Evolutionary conservation across 2,113 vertebrate species (phyloP).

Genomic region (Scalopus aquaticus): DNA sequence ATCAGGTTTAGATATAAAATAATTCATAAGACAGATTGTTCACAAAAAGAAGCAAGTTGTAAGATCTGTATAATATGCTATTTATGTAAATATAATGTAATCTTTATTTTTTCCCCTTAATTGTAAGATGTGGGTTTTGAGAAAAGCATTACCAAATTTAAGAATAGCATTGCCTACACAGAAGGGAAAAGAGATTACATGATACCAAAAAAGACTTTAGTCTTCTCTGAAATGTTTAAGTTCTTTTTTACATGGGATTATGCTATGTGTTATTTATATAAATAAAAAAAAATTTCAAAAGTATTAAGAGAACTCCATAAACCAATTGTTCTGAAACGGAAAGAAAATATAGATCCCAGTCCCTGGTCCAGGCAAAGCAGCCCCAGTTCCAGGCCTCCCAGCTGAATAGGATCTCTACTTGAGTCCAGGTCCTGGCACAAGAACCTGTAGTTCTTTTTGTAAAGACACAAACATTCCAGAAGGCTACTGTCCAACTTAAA

Average conservation of each 20-base stretch:
- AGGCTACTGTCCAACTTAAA: background rate
- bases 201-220: background rate
- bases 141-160: background rate
- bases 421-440: background rate
- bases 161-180: background rate
- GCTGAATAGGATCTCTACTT: background rate
- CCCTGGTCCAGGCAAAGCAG: background rate
- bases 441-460: background rate
- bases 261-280: background rate
- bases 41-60: background rate
- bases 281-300: constrained; percentile 37
- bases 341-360: background rate
- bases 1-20: background rate
- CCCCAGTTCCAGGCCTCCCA: background rate
- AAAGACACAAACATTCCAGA: background rate
- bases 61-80: background rate
- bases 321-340: background rate
- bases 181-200: background rate
- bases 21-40: background rate
- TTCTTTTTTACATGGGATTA: background rate
- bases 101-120: background rate
- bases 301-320: background rate
- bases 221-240: background rate
- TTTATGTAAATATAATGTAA: background rate
- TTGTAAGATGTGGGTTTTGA: background rate